Evolutionary conservation across 2,888 invertebrate species (phyloP).

Genomic region (Epinotia brunnichana): DNA sequence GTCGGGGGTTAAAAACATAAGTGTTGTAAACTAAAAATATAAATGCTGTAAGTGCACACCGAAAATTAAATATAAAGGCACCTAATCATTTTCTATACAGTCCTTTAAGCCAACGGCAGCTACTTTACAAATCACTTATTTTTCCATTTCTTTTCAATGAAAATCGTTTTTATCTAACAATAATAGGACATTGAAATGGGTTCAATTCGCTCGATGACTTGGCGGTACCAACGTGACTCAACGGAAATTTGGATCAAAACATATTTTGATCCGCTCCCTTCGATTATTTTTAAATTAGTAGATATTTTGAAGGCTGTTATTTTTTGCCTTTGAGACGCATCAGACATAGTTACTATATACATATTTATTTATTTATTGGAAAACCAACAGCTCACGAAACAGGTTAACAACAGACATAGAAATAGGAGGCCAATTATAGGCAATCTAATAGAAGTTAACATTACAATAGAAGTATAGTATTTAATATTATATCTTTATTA

Average conservation of each 20-base stretch:
- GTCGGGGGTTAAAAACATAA: too few species aligned
- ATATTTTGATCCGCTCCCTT: constrained; percentile 41
- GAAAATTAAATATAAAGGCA: too few species aligned
- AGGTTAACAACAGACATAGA: too few species aligned
- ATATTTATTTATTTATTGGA: too few species aligned
- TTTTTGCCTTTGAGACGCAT: too few species aligned
- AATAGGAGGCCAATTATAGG: too few species aligned
- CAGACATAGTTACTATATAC: not conserved
- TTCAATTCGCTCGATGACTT: constrained; percentile 34
- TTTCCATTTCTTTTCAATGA: constrained; percentile 6
- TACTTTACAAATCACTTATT: not conserved
- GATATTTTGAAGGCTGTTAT: not conserved
- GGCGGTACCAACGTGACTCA: constrained; percentile 30
- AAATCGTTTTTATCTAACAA: constrained; percentile 23
- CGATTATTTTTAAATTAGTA: constrained; percentile 3
- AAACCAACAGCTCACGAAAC: too few species aligned
- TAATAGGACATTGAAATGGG: constrained; percentile 30
- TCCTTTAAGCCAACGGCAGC: not conserved
- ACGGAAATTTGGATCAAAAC: constrained; percentile 39
- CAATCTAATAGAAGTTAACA: too few species aligned
- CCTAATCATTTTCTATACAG: not conserved
- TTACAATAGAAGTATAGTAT: too few species aligned
- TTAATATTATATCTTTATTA: too few species aligned
- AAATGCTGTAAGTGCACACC: too few species aligned
- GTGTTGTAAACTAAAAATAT: too few species aligned